Evolutionary conservation across 2,113 vertebrate genomes (phyloP), one percentile per base, ranked within the genome.

Genomic region (Polyodon spathula): DNA sequence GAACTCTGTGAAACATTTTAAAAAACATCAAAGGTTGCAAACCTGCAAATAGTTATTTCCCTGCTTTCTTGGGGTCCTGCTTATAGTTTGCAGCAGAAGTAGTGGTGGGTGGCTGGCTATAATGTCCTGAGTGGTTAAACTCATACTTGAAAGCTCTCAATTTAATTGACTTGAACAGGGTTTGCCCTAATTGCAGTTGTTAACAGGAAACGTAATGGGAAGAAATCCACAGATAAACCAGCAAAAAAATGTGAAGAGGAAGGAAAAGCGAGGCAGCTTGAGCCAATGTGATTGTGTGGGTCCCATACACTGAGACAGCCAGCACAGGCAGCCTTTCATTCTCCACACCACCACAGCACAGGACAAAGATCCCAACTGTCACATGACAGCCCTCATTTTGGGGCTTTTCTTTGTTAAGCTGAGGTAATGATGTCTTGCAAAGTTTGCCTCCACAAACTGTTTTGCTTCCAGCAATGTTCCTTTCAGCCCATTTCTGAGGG

Each of bases 351-450:
- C 65, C 78, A 60, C 76, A 86, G 76, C 72, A 37, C 73, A 63
- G 76, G 63, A 76, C 77, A 81, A 68, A 70, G 76, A 78, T 68
- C 78, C 69, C 75, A 77, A 79, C 68, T 62, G 80, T 86, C 81
- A 86, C 87, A 79, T 40, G 56, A 81, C 78, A 27, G 64, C 62
- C 59, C 41, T 27, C 66, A 71, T 66, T 57, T 63, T 58, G 56
- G 40, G 69, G 76, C 65, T 63, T 61, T 66, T 77, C 63, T 84
- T 76, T 79, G 75, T 81, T 86, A 73, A 70, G 63, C 10, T 55
- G 60, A 71, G 63, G 9, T 56, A 61, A 40, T 51, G 10, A 64
- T 42, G 62, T 27, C 41, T 38, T 60, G 54, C 8, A 64, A 44
- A 27, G 17, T 46, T 6, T 56, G 39, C 58, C 51, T 0, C 17